phyloP scores from a whole-genome alignment of 1,140 invertebrate genomes.

The Penaeus vannamei region DNA sequence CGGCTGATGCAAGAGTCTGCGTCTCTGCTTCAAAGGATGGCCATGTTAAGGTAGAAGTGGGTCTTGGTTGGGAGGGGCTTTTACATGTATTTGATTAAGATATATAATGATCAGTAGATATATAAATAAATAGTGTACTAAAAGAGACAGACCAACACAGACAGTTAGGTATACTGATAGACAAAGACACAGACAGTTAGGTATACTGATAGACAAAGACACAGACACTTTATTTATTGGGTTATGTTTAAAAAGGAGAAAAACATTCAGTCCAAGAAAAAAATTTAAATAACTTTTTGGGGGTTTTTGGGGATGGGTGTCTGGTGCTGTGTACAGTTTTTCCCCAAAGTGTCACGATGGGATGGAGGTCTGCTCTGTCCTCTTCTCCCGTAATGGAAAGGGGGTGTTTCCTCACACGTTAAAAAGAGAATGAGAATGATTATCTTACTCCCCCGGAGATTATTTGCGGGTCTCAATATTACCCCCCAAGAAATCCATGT shows the following conservation, averaged over 20 bases:
- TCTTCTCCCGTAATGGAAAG: conserved; percentile 97
- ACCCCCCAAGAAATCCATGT: too few relatives aligned
- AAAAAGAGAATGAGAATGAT: too few relatives aligned
- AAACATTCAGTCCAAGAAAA: too few relatives aligned
- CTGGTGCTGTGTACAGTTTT: conserved; percentile 95
- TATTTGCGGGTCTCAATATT: too few relatives aligned
- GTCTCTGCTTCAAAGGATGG: conserved; percentile 94
- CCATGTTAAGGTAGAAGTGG: conserved; percentile 80
- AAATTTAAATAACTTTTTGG: conserved; percentile 49
- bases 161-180: too few relatives aligned
- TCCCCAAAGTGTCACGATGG: conserved; percentile 94
- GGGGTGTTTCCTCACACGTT: conserved; percentile 73
- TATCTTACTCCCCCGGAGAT: too few relatives aligned
- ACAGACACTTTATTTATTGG: too few relatives aligned
- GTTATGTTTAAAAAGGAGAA: too few relatives aligned
- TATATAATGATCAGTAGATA: neutral
- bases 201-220: too few relatives aligned
- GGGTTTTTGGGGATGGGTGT: conserved; percentile 87
- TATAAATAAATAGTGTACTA: neutral
- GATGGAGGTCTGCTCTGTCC: conserved; percentile 92
- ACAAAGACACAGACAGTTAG: too few relatives aligned
- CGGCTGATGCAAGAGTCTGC: conserved; percentile 88
- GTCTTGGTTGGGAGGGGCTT: conserved; percentile 67
- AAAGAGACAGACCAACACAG: neutral
- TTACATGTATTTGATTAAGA: conserved; percentile 71